A percentile compares a stretch with the other conserved stretches of the same genome.
Conservation (phyloP, 2,888 invertebrate species). For the Yponomeuta sedellus region DNA sequence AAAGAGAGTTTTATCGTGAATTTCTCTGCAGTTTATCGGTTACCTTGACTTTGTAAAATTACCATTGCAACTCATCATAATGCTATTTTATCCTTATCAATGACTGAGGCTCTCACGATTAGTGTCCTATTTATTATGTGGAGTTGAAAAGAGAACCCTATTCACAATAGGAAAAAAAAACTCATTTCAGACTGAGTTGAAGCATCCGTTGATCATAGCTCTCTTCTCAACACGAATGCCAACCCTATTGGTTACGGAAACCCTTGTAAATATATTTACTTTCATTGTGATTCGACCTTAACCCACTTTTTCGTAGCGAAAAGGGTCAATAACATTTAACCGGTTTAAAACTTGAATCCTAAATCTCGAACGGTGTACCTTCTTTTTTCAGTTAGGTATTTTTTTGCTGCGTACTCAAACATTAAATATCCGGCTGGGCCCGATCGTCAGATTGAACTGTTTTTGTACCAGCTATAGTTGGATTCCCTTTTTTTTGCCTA, state of each 20-base stretch:
- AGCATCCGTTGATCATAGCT: too few species aligned
- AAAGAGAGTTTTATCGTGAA: not conserved
- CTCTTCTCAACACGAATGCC: too few species aligned
- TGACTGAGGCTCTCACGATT: not conserved
- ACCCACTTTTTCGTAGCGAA: not conserved
- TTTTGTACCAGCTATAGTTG: not conserved
- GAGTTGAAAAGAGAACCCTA: too few species aligned
- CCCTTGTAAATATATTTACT: not conserved
- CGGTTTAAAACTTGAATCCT: not conserved
- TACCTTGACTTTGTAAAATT: not conserved
- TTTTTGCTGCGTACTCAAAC: not conserved
- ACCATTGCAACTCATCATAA: not conserved
- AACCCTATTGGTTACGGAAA: too few species aligned
- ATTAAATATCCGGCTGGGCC: not conserved
- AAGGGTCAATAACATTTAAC: constrained; percentile 4
- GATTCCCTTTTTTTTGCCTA: not conserved
- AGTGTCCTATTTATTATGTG: too few species aligned
- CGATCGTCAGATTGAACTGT: not conserved
- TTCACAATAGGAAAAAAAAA: too few species aligned
- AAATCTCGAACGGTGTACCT: not conserved
- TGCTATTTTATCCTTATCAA: not conserved
- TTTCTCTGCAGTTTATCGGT: not conserved
- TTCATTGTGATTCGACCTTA: not conserved
- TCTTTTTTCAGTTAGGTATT: not conserved
- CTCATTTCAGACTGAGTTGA: too few species aligned